These are phyloP conservation scores for Phortica okadai DNA, from an alignment of 2,888 invertebrate genomes.

Conservation along the genomic window DNA sequence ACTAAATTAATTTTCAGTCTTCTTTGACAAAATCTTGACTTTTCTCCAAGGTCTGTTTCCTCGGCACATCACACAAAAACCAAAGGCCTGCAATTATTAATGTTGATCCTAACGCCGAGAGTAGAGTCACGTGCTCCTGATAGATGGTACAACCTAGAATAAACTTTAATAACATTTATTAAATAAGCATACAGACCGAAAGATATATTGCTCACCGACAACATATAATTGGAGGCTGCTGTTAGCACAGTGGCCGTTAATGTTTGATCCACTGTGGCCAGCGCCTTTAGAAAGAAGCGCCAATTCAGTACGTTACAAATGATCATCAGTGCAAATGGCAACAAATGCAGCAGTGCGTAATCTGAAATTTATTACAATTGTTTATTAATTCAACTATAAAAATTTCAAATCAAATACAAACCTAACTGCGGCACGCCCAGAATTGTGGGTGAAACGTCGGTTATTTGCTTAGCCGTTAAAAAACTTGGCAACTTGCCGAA, in stretches of 20 bases:
- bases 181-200: background rate
- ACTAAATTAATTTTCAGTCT: background rate
- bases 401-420: constrained; percentile 41
- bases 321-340: constrained; percentile 78
- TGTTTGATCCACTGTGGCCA: constrained; percentile 79
- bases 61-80: constrained; percentile 78
- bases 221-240: constrained; percentile 80
- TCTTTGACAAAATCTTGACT: background rate
- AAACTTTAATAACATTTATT: constrained; percentile 78
- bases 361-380: constrained; percentile 45
- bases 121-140: constrained; percentile 81
- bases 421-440: background rate
- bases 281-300: constrained; percentile 80
- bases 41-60: background rate
- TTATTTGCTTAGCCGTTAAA: constrained; percentile 48
- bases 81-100: constrained; percentile 84
- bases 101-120: constrained; percentile 85
- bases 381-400: background rate
- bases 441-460: no score
- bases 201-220: constrained; percentile 77
- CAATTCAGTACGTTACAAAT: constrained; percentile 79
- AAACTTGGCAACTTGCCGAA: constrained; percentile 79
- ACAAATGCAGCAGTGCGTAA: constrained; percentile 64
- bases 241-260: constrained; percentile 79
- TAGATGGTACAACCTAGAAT: constrained; percentile 83